A percentile compares a stretch with the other conserved stretches of the same genome.
Evolutionary conservation across 2,888 invertebrate genomes (phyloP).

Genomic region (Trichogramma evanescens): DNA sequence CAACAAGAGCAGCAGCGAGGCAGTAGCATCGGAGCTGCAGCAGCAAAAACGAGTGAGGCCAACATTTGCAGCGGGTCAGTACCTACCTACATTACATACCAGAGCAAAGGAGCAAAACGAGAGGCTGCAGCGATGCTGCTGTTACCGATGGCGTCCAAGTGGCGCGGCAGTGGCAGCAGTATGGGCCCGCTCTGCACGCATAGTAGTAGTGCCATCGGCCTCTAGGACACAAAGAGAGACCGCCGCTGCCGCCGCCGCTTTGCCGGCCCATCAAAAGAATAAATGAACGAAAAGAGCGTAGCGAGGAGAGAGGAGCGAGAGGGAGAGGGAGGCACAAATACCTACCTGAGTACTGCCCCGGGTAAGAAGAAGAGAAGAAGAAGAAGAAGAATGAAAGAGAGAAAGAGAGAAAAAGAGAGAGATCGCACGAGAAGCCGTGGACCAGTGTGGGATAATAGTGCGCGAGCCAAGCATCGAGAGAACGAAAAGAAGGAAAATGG

Average conservation of each 20-base stretch:
- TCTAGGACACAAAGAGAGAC: conserved; percentile 28
- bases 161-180: too few species aligned
- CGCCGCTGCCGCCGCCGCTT: conserved; percentile 15
- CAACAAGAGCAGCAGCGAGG: conserved; percentile 10
- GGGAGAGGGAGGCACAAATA: conserved; percentile 4
- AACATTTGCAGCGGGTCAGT: conserved; percentile 1
- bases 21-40: neutral
- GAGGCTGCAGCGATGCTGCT: too few species aligned
- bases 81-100: conserved; percentile 5
- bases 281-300: conserved; percentile 22
- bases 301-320: conserved; percentile 1
- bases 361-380: conserved; percentile 15
- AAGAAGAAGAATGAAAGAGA: conserved; percentile 22
- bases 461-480: neutral
- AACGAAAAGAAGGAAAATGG: conserved; percentile 13
- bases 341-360: conserved; percentile 9
- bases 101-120: conserved; percentile 2
- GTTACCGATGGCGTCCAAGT: too few species aligned
- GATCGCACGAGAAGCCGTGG: conserved; percentile 4
- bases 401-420: conserved; percentile 12
- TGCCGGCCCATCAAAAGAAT: conserved; percentile 25
- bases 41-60: too few species aligned
- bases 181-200: too few species aligned
- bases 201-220: conserved; percentile 18
- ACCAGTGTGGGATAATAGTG: neutral